Evolutionary conservation across 2,113 vertebrate genomes (phyloP).

Genomic region (Callipepla californica): DNA sequence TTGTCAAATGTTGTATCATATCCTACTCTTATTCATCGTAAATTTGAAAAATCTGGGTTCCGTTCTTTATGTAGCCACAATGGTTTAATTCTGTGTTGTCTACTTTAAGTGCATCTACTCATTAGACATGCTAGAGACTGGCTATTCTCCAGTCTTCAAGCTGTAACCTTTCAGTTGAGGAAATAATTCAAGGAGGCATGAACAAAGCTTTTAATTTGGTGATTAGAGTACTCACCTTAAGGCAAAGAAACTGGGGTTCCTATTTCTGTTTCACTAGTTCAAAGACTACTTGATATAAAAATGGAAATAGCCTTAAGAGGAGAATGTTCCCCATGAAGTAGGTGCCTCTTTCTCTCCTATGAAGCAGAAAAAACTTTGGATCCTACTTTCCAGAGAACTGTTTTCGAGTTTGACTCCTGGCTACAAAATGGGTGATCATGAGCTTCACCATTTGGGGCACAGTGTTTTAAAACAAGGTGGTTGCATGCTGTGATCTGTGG

Average conservation of each 20-base stretch:
- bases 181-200: neutral
- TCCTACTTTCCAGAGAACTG: neutral
- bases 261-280: neutral
- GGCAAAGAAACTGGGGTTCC: neutral
- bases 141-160: neutral
- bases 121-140: neutral
- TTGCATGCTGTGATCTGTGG: neutral
- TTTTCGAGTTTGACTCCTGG: neutral
- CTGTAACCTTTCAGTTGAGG: neutral
- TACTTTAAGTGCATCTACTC: neutral
- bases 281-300: conserved; percentile 27
- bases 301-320: conserved; percentile 29
- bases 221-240: neutral
- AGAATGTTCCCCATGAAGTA: neutral
- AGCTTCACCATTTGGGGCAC: neutral
- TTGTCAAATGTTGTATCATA: neutral
- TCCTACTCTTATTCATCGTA: neutral
- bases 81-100: neutral
- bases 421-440: neutral
- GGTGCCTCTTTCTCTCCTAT: neutral
- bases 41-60: neutral
- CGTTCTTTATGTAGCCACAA: neutral
- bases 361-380: neutral
- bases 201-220: neutral
- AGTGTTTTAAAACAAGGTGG: fast-evolving